These are phyloP conservation scores for Aurelia sp. DNA, from an alignment of 30 jellyfish, hydroid and myxozoan species.

Conservation along the genomic window DNA sequence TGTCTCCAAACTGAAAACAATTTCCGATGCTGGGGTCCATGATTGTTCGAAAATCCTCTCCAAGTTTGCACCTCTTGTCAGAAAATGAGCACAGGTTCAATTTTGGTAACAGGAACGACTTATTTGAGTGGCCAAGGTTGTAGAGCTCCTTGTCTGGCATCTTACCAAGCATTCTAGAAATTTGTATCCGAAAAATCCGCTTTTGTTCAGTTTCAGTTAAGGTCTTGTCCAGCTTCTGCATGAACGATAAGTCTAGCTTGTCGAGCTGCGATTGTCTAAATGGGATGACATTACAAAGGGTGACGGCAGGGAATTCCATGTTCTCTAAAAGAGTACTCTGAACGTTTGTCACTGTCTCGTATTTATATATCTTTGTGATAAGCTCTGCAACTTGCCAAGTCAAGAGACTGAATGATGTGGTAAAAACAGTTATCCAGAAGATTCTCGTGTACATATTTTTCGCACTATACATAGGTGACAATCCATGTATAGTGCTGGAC, in stretches of 20 bases:
- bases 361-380: slow-evolving; percentile 1
- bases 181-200: not conserved
- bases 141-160: not conserved
- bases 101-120: not conserved
- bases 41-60: slow-evolving; percentile 4
- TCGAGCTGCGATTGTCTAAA: slow-evolving; percentile 1
- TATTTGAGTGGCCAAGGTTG: not conserved
- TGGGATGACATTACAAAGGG: slow-evolving; percentile 17
- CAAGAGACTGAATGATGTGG: slow-evolving; percentile 7
- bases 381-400: slow-evolving; percentile 2
- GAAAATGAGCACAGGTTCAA: not conserved
- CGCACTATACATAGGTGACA: slow-evolving; percentile 21
- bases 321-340: not conserved
- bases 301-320: slow-evolving; percentile 17
- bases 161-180: not conserved
- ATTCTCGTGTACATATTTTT: slow-evolving; percentile 6
- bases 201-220: not conserved
- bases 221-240: not conserved
- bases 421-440: slow-evolving; percentile 7
- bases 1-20: slow-evolving; percentile 14
- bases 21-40: slow-evolving; percentile 16
- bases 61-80: not conserved
- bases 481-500: slow-evolving; percentile 39
- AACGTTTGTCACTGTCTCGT: not conserved
- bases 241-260: not conserved